phyloP scores from a whole-genome alignment of 2,113 vertebrate genomes.

The Platycercus adscitus region DNA sequence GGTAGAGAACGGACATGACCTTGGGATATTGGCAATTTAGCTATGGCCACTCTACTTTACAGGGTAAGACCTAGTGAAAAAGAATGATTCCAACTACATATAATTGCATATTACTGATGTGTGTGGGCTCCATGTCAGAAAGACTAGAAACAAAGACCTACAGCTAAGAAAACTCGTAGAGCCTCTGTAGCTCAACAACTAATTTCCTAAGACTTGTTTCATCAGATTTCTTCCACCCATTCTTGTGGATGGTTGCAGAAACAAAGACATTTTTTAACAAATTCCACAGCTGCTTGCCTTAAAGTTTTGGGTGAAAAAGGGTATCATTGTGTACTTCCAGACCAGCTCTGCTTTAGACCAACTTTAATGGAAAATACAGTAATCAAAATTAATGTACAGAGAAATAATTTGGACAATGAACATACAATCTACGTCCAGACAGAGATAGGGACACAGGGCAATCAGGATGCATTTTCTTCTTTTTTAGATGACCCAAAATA shows the following conservation, averaged over 20 bases:
- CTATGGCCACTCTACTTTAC: background rate
- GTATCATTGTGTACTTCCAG: background rate
- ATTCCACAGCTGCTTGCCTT: background rate
- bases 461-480: background rate
- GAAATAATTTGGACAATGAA: background rate
- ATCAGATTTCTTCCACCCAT: background rate
- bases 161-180: background rate
- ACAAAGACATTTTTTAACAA: background rate
- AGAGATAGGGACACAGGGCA: background rate
- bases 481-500: background rate
- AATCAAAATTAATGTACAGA: background rate
- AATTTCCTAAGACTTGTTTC: background rate
- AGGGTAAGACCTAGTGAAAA: background rate
- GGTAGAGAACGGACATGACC: background rate
- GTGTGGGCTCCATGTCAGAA: background rate
- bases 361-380: background rate
- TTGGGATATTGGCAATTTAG: background rate
- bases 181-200: background rate
- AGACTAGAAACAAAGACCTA: background rate
- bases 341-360: background rate
- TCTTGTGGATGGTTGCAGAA: background rate
- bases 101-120: background rate
- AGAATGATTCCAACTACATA: rapidly evolving
- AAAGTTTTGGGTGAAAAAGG: background rate
- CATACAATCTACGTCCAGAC: background rate